Base-by-base conservation (phyloP, 2,888 invertebrate genomes). In the Monoplex corrugatus region DNA sequence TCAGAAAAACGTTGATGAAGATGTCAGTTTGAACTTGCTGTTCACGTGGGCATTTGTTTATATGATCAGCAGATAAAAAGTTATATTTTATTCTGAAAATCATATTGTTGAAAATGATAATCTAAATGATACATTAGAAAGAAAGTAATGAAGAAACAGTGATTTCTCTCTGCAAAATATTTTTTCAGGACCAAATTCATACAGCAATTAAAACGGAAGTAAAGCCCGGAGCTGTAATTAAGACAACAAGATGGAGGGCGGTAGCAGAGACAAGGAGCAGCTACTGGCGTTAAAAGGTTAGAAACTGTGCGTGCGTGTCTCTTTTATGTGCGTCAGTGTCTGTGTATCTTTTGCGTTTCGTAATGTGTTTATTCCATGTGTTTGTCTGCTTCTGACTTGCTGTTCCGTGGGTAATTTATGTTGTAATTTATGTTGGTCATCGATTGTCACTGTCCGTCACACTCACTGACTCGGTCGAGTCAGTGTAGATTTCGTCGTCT, bases 211-310 rank as follows among this genome's bases (percentile, higher is more conserved):
- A 75, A 83, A n/a, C 83, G 84, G 84, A 84, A 84, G 57, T 84
- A 2, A 38, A 38, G 84, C 57, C 38, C 84, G 84, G 45, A 44
- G 45, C 57, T 84, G 84, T 35, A 28, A 83, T 32, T 38, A 38
- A 84, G 84, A 84, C n/a, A 84, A 84, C 84, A 84, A 84, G 57
- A 84, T 84, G 84, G 84, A 84, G 38, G 84, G 84, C 84, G 84
- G 82, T 40, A 45, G 84, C 84, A 84, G 50, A 57, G 84, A 84
- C 57, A 84, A 57, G 84, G 84, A 84, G n/a, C 84, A 84, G 45
- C 84, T 84, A 50, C 38, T 84, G 50, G 84, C 84, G 19, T 50
- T 84, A 38, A 84, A 84, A 84, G 84, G 84, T 84, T 57, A 57
- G 84, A 50, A 35, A 6, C 23, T 38, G 57, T 35, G 32, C 57